Percentiles rank a stretch among this genome's conserved stretches.
Conservation (phyloP, 2,113 vertebrate species). For the Meriones unguiculatus region DNA sequence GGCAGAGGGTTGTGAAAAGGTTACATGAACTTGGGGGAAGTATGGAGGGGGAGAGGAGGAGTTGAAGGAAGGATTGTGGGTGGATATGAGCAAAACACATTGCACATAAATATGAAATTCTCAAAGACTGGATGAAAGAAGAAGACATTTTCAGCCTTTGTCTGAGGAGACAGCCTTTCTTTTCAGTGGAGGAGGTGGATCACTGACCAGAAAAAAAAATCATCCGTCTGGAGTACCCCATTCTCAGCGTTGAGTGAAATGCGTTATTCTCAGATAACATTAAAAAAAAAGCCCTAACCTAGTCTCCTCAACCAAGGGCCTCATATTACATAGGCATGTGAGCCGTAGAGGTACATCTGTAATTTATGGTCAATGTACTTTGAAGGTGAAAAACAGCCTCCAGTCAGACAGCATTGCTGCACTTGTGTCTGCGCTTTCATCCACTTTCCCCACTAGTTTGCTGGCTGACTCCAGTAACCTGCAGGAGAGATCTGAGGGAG, state of each 20-base stretch:
- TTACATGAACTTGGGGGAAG: not conserved
- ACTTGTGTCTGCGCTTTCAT: slow-evolving; percentile 68
- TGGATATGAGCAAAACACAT: not conserved
- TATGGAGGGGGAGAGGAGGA: not conserved
- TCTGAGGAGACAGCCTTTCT: not conserved
- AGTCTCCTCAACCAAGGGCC: slow-evolving; percentile 20
- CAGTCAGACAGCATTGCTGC: slow-evolving; percentile 51
- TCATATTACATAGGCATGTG: slow-evolving; percentile 51
- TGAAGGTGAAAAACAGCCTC: slow-evolving; percentile 80
- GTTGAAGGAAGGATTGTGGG: not conserved
- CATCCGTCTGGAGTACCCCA: not conserved
- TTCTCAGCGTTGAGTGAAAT: not conserved
- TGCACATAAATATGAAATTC: not conserved
- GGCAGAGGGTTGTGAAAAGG: not conserved
- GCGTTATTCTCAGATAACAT: not conserved
- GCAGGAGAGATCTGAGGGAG: slow-evolving; percentile 75
- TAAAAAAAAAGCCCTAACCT: not conserved
- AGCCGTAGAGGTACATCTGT: slow-evolving; percentile 48
- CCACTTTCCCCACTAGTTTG: not conserved
- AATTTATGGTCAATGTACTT: slow-evolving; percentile 76
- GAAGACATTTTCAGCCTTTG: not conserved
- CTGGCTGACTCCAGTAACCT: slow-evolving; percentile 70
- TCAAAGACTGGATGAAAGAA: not conserved
- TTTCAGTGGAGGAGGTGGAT: not conserved
- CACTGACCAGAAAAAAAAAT: not conserved